Base-by-base conservation (phyloP, 1,140 invertebrate species). In the Leptestheria dahalacensis region DNA sequence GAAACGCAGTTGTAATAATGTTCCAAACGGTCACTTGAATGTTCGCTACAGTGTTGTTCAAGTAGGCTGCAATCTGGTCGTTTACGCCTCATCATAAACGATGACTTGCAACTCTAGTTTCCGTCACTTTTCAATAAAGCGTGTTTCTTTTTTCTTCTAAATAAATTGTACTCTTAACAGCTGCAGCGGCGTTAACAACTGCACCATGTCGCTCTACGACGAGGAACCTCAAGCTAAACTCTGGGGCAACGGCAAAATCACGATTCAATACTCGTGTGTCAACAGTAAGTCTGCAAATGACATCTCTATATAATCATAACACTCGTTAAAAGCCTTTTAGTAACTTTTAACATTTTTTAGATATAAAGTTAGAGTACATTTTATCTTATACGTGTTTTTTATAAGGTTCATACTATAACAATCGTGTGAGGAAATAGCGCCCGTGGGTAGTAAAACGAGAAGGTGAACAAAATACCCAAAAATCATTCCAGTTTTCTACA, bases 171-270 rank as follows among this genome's bases (percentile, higher is more conserved):
- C 49, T 50, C n/a, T 9, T 20, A 50, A 55, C 53, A 55, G 53
- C 26, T 55, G 53, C 33, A 55, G 53, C 53, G 53, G 53, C 11
- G 21, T 26, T 0, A 28, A 55, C 53, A 55, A 55, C 53, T 55
- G 53, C 53, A 55, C 53, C 1, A 20, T 55, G 12, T 33, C 26
- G 4, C 21, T 55, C 25, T 26, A 55, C 3, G 33, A 55, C 29
- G 53, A 55, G 11, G 53, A 55, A 25, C 53, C 53, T 1, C 23
- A 29, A 15, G 53, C 53, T 15, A 55, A 55, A 20, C 53, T 21
- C n/a, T 55, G 53, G 53, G 26, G 53, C 12, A 15, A 55, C 33
- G 53, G 53, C 23, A 55, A 55, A 55, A 26, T 55, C 20, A 26
- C 26, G 18, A 33, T 55, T 33, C 26, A 21, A 20, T 55, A 55